A percentile compares a stretch with the other conserved stretches of the same genome.
Evolutionary conservation across 2,113 vertebrate genomes (phyloP).

Genomic region (Calidris pugnax): DNA sequence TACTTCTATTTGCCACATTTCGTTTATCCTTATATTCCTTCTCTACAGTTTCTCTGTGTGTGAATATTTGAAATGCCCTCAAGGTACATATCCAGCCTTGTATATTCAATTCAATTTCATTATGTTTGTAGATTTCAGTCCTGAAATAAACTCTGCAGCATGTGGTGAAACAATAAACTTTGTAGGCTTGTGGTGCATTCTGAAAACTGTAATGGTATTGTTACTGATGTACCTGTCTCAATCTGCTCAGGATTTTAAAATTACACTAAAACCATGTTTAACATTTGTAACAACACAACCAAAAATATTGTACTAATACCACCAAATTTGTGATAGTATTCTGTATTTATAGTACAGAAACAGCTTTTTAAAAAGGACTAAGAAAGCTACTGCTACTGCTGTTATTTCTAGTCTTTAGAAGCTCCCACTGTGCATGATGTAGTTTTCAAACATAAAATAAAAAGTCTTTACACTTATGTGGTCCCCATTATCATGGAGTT

Average conservation of each 20-base stretch:
- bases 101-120: slow-evolving; percentile 65
- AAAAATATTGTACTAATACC: not conserved
- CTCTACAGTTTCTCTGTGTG: slow-evolving; percentile 33
- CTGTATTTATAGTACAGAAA: not conserved
- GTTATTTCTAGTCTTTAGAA: not conserved
- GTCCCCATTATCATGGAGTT: not conserved
- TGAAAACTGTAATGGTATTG: not conserved
- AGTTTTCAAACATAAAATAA: slow-evolving; percentile 1
- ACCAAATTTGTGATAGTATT: not conserved
- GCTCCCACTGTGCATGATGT: not conserved
- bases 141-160: slow-evolving; percentile 58
- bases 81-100: slow-evolving; percentile 51
- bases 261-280: not conserved
- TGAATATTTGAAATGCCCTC: slow-evolving; percentile 59
- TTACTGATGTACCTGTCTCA: slow-evolving; percentile 11
- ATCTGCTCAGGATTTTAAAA: slow-evolving; percentile 23
- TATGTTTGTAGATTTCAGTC: slow-evolving; percentile 66
- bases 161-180: slow-evolving; percentile 47
- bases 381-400: not conserved
- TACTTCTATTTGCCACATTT: slow-evolving; percentile 18
- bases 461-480: not conserved
- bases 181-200: not conserved
- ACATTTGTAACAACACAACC: not conserved
- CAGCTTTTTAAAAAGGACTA: not conserved
- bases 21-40: slow-evolving; percentile 29